These are phyloP conservation scores for Ellobium chinense DNA, from an alignment of 2,888 invertebrate genomes.

Conservation along the genomic window DNA sequence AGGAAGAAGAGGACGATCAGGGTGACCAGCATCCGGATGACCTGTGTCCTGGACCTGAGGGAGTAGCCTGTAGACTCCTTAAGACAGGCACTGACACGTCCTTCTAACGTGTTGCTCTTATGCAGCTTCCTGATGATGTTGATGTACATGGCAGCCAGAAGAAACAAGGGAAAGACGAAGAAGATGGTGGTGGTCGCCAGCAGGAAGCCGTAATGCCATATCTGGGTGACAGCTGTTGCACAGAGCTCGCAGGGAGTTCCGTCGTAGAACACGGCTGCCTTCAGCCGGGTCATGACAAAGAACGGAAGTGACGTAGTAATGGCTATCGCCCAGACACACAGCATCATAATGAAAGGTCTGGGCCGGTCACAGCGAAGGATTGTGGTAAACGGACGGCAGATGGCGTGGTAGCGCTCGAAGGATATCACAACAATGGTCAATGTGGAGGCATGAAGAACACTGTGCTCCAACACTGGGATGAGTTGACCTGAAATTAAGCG, in stretches of 20 bases:
- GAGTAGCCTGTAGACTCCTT: conserved; percentile 23
- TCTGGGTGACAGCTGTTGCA: conserved; percentile 81
- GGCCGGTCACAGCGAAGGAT: conserved; percentile 67
- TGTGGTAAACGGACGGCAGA: conserved; percentile 91
- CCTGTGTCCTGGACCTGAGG: conserved; percentile 60
- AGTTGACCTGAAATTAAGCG: conserved; percentile 86
- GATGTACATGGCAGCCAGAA: conserved; percentile 90
- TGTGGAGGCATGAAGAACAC: conserved; percentile 94
- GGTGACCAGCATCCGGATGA: conserved; percentile 64
- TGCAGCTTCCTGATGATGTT: conserved; percentile 54
- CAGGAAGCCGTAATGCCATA: conserved; percentile 90
- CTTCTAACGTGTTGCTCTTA: neutral
- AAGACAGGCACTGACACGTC: conserved; percentile 12
- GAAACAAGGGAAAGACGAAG: conserved; percentile 90
- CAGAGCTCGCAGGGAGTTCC: conserved; percentile 21
- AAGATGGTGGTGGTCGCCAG: conserved; percentile 89
- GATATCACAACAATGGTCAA: conserved; percentile 95
- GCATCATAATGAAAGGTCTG: conserved; percentile 74
- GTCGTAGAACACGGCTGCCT: neutral
- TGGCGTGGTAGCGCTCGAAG: conserved; percentile 93
- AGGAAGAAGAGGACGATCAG: conserved; percentile 88
- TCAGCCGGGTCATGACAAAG: conserved; percentile 85
- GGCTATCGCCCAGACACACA: conserved; percentile 76
- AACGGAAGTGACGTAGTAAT: conserved; percentile 84
- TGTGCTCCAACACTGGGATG: conserved; percentile 94